Evolutionary conservation across 2,797 vertebrate genomes (phyloP), one percentile per base, ranked within the genome.

Genomic region (Sciaenops ocellatus): DNA sequence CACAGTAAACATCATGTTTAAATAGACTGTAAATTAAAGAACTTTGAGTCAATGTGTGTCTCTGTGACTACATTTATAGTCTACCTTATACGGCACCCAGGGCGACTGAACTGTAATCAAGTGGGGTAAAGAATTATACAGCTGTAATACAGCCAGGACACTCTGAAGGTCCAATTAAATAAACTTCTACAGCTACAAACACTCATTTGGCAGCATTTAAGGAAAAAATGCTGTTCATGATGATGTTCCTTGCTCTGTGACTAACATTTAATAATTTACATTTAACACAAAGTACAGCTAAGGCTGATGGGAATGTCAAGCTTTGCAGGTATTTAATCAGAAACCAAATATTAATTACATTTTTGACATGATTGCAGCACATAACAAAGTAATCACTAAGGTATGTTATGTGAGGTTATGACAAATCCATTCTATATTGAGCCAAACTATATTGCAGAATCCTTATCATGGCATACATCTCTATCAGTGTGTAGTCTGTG

Each of bases 1-100:
- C 24, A 52, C 61, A 18, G 48, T 66, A 76, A 47, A 77, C 76
- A 73, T 52, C n/a, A 24, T 20, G 24, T 61, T 75, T 66, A 26
- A 66, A 56, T 38, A 54, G 20, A 10, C 1, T 50, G 60, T 61
- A 18, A 67, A 67, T 56, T 57, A 34, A 30, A 71, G 61, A 66
- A 50, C 47, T 47, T 42, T 66, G 28, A 26, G 57, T 46, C n/a
- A 20, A 8, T n/a, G 24, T 80, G 30, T 56, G 30, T 77, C 26
- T 76, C 59, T 42, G 48, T 74, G 60, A 71, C 46, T 52, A 48
- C 22, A 46, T 69, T 34, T 51, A 38, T 4, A 38, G n/a, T 46
- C 24, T 17, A 42, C 38, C 20, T 62, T 30, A 38, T 13, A 8
- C 20, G 41, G 20, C 52, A 57, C 15, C 18, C 64, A 18, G 44